Evolutionary conservation across 2,113 vertebrate species (phyloP).

Genomic region (Natator depressus): DNA sequence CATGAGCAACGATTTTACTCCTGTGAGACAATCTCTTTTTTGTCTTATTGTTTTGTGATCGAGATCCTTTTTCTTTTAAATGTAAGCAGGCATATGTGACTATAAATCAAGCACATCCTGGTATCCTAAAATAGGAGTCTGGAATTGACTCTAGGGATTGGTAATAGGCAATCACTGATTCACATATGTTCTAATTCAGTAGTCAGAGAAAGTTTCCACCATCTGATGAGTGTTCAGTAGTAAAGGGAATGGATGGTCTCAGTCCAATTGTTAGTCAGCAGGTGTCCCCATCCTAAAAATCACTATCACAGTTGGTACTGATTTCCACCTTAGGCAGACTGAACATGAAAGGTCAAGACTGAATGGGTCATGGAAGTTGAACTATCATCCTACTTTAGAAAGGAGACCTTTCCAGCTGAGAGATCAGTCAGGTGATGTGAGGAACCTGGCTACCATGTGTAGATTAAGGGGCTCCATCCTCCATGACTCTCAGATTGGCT

Average conservation of each 20-base stretch:
- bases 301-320: rapidly evolving
- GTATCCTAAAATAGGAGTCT: not conserved
- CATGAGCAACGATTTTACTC: not conserved
- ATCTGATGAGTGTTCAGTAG: not conserved
- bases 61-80: constrained; percentile 10
- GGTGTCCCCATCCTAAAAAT: rapidly evolving
- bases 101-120: not conserved
- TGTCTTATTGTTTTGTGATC: not conserved
- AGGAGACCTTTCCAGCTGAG: not conserved
- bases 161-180: constrained; percentile 23
- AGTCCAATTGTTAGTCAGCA: rapidly evolving
- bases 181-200: not conserved
- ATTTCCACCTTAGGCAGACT: not conserved
- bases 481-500: not conserved
- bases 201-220: not conserved
- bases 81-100: not conserved
- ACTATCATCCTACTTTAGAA: rapidly evolving
- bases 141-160: not conserved
- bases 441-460: not conserved
- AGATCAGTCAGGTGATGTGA: rapidly evolving
- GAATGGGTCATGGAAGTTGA: not conserved
- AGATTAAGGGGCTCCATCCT: not conserved
- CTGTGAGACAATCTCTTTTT: not conserved
- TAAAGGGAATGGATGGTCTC: not conserved
- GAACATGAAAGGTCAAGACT: not conserved